These are phyloP conservation scores for Acholoe squamosa DNA, from an alignment of 2,888 invertebrate species.

Conservation along the genomic window DNA sequence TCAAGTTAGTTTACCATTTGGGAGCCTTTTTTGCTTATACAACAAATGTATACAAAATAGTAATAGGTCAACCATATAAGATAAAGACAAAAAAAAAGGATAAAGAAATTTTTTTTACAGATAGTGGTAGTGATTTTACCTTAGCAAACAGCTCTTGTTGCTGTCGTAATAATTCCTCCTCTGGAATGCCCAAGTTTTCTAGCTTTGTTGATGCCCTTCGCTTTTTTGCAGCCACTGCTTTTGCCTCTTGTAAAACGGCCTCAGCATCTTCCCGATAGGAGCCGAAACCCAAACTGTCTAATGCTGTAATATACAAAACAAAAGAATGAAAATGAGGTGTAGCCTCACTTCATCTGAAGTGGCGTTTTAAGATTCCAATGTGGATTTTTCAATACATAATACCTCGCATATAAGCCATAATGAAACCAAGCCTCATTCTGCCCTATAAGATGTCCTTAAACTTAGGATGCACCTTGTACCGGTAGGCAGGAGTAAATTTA, in stretches of 20 bases:
- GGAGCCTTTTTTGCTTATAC: too few relatives aligned
- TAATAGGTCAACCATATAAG: not conserved
- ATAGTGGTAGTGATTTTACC: slow-evolving; percentile 76
- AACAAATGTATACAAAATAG: not conserved
- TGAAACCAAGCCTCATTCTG: too few relatives aligned
- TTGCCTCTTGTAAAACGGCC: slow-evolving; percentile 96
- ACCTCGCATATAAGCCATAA: too few relatives aligned
- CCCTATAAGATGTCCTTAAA: too few relatives aligned
- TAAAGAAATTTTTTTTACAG: not conserved
- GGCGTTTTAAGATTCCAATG: too few relatives aligned
- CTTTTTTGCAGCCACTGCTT: slow-evolving; percentile 96
- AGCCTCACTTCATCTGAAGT: too few relatives aligned
- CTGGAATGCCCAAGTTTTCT: slow-evolving; percentile 99
- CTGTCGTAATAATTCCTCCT: slow-evolving; percentile 96
- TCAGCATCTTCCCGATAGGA: slow-evolving; percentile 97
- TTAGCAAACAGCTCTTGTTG: slow-evolving; percentile 99
- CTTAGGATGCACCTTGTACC: too few relatives aligned
- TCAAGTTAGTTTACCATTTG: too few relatives aligned
- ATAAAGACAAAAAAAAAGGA: not conserved
- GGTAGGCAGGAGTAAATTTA: too few relatives aligned
- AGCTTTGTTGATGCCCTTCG: slow-evolving; percentile 96
- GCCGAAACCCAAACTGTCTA: slow-evolving; percentile 94
- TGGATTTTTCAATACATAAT: too few relatives aligned
- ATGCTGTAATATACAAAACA: slow-evolving; percentile 86
- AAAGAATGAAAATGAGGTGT: not conserved